Evolutionary conservation across 2,797 vertebrate species (phyloP).

Genomic region (Salmo trutta): DNA sequence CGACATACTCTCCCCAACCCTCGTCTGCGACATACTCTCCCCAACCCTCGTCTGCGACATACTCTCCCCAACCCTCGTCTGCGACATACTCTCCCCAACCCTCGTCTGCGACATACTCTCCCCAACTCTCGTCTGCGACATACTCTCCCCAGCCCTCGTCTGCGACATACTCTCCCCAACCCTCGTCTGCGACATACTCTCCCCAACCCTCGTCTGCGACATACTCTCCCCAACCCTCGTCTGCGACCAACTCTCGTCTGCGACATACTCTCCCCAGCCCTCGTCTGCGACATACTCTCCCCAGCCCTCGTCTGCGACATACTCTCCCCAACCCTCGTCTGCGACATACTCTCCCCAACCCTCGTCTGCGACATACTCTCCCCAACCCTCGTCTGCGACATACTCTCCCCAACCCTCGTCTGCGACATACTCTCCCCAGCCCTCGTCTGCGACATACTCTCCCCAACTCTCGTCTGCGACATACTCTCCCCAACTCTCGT

Average conservation of each 20-base stretch:
- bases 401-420: conserved; percentile 41
- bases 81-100: conserved; percentile 26
- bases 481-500: background rate
- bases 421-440: conserved; percentile 29
- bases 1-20: conserved; percentile 22
- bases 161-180: conserved; percentile 34
- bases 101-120: conserved; percentile 33
- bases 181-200: conserved; percentile 32
- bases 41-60: background rate
- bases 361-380: conserved; percentile 32
- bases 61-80: conserved; percentile 11
- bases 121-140: conserved; percentile 33
- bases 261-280: conserved; percentile 24
- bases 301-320: background rate
- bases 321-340: conserved; percentile 34
- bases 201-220: conserved; percentile 5
- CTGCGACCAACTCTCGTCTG: background rate
- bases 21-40: conserved; percentile 19
- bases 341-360: conserved; percentile 15
- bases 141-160: conserved; percentile 17
- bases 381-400: conserved; percentile 4
- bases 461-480: conserved; percentile 2
- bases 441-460: conserved; percentile 10
- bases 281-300: conserved; percentile 33
- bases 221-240: conserved; percentile 21